A percentile compares a stretch with the other conserved stretches of the same genome.
These are phyloP conservation scores for Acleris cristana DNA, from an alignment of 2,888 invertebrate genomes.

Conservation along the genomic window DNA sequence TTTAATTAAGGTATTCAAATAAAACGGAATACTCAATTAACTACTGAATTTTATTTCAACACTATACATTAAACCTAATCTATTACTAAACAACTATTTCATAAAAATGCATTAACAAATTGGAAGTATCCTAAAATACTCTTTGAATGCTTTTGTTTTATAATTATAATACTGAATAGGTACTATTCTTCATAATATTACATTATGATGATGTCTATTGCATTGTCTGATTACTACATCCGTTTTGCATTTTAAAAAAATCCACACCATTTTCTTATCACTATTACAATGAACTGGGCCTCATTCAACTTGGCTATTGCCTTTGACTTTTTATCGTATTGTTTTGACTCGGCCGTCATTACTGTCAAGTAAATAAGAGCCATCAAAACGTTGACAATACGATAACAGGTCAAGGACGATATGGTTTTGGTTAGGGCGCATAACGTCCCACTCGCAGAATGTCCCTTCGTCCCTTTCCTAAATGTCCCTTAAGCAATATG, in stretches of 20 bases:
- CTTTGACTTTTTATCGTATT: no score
- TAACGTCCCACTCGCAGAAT: no score
- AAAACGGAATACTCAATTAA: constrained; percentile 33
- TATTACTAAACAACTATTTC: constrained; percentile 41
- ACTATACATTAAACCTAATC: constrained; percentile 28
- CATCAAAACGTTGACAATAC: no score
- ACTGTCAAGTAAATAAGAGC: no score
- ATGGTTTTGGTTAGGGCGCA: no score
- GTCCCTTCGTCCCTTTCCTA: no score
- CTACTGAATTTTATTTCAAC: constrained; percentile 35
- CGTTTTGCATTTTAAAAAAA: not conserved
- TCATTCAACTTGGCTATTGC: no score
- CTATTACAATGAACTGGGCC: no score
- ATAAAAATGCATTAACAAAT: constrained; percentile 64
- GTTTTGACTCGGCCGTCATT: no score
- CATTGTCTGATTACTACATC: constrained; percentile 13
- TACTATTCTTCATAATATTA: constrained; percentile 31
- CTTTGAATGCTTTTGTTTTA: constrained; percentile 69
- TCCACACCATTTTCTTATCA: not conserved
- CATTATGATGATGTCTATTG: constrained; percentile 35
- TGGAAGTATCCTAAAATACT: constrained; percentile 74
- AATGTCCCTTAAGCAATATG: no score
- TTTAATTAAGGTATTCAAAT: constrained; percentile 18
- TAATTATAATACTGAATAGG: constrained; percentile 35
- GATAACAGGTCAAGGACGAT: no score